A percentile compares a stretch with the other conserved stretches of the same genome.
phyloP scores from a whole-genome alignment of 2,113 vertebrate species.

The Corynorhinus townsendii region DNA sequence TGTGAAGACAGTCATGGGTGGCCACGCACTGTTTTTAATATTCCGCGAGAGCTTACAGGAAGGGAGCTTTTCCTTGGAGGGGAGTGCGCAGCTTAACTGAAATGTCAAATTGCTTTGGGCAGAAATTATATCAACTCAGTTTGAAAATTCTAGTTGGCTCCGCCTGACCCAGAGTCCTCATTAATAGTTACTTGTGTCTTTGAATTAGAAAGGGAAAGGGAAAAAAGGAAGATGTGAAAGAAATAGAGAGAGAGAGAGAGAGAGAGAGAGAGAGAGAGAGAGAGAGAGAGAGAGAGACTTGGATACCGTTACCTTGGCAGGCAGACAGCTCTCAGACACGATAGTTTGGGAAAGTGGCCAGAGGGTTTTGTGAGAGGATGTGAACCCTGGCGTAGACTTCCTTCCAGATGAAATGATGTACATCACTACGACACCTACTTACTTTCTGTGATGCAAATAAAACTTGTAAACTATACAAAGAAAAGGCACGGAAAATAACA shows the following conservation, averaged over 20 bases:
- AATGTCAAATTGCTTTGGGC: conserved; percentile 42
- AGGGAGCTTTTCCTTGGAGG: neutral
- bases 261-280: neutral
- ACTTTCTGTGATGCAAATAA: neutral
- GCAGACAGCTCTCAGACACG: neutral
- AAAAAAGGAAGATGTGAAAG: neutral
- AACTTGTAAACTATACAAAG: neutral
- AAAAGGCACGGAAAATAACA: neutral
- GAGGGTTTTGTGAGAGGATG: neutral
- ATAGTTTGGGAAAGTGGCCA: neutral
- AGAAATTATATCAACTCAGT: conserved; percentile 30
- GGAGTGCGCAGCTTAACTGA: neutral
- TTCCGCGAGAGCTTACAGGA: neutral
- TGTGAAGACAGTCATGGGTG: rapidly evolving
- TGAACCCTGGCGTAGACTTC: neutral
- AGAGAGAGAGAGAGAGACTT: neutral
- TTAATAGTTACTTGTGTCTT: neutral
- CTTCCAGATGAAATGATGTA: neutral
- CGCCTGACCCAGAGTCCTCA: neutral
- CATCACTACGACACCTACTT: rapidly evolving
- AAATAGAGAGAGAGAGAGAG: neutral
- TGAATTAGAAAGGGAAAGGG: neutral
- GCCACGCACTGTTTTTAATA: neutral
- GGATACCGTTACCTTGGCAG: neutral
- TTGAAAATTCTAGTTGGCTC: neutral